These are phyloP conservation scores for Bathynomus jamesi DNA, from an alignment of 1,140 invertebrate genomes.

Conservation along the genomic window DNA sequence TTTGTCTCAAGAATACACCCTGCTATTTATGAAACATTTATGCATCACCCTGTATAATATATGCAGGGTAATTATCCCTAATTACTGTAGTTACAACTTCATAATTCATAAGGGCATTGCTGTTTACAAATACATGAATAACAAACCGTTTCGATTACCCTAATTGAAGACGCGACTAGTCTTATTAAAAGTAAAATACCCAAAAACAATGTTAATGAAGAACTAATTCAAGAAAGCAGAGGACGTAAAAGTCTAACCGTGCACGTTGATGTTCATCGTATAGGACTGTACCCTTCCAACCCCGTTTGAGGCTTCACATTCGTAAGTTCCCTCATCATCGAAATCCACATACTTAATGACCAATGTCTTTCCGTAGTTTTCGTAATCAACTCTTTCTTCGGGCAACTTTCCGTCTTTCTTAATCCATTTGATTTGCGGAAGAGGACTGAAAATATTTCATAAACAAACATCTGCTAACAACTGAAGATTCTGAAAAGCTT, in stretches of 20 bases:
- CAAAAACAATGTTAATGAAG: too few relatives aligned
- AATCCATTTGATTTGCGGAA: conserved; percentile 58
- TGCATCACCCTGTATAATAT: too few relatives aligned
- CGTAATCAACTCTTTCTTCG: conserved; percentile 63
- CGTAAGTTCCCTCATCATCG: conserved; percentile 77
- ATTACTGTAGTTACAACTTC: not conserved
- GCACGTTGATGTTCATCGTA: conserved; percentile 70
- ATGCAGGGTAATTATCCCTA: not conserved
- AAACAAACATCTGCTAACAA: too few relatives aligned
- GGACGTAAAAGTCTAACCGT: conserved; percentile 47
- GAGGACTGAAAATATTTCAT: conserved; percentile 43
- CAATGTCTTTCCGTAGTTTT: conserved; percentile 85
- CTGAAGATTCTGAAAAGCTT: too few relatives aligned
- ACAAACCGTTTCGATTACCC: not conserved
- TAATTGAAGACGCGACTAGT: not conserved
- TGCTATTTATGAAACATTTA: too few relatives aligned
- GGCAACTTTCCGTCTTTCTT: conserved; percentile 59
- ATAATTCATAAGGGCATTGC: not conserved
- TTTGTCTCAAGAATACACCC: too few relatives aligned
- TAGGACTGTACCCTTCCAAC: conserved; percentile 73
- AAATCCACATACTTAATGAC: conserved; percentile 75
- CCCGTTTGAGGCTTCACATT: conserved; percentile 84
- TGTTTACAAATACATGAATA: not conserved
- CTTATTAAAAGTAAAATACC: too few relatives aligned
- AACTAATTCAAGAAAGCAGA: not conserved